phyloP scores from a whole-genome alignment of 2,888 invertebrate species.

The Monopis laevigella region DNA sequence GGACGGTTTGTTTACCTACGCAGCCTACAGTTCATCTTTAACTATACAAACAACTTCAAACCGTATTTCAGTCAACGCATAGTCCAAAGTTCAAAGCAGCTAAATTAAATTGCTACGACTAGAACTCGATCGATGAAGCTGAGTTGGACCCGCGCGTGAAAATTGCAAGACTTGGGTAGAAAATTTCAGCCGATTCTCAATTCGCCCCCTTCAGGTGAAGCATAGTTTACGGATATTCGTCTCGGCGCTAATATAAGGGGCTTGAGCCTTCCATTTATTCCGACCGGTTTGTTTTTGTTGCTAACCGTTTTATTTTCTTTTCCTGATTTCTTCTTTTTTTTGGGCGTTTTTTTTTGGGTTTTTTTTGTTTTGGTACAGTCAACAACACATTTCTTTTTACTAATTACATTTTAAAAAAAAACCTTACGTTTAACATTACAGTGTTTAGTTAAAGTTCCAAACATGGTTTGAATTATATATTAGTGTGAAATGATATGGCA shows the following conservation, averaged over 20 bases:
- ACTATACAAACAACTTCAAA: no score
- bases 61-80: neutral
- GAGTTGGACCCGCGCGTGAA: constrained; percentile 50
- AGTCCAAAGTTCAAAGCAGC: neutral
- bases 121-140: constrained; percentile 48
- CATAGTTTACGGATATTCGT: constrained; percentile 39
- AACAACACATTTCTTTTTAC: constrained; percentile 5
- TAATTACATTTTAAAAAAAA: no score
- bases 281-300: constrained; percentile 27
- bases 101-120: neutral
- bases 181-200: constrained; percentile 31
- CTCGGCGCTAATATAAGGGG: constrained; percentile 35
- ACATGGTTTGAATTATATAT: neutral
- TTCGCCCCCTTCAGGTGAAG: constrained; percentile 33
- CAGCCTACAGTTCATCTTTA: no score
- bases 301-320: constrained; percentile 29
- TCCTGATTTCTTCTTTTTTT: constrained; percentile 2
- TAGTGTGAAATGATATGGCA: constrained; percentile 45
- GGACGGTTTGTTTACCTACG: constrained; percentile 10
- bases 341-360: neutral
- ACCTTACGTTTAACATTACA: no score
- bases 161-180: constrained; percentile 48
- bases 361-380: constrained; percentile 6
- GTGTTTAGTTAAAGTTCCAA: neutral
- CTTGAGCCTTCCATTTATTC: constrained; percentile 36